Evolutionary conservation across 1,140 invertebrate species (phyloP), one percentile per base, ranked within the genome.

Genomic region (Panagrolaimus sp.): DNA sequence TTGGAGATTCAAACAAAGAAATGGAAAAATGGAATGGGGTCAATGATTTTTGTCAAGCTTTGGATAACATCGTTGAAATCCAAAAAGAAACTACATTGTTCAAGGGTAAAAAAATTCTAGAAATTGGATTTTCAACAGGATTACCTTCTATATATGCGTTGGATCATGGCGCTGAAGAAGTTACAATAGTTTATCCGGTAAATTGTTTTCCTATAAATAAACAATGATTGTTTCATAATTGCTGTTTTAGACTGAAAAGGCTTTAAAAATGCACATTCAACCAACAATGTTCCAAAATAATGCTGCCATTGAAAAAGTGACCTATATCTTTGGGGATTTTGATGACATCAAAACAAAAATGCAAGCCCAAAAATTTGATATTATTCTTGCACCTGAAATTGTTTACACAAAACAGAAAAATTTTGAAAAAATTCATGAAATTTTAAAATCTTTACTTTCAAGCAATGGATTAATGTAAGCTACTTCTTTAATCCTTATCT

Each of bases 271-370:
- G 1, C 75, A 72, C 48, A 67, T 80, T 12, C 63, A 72, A 47
- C 81, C 81, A 43, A 83, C 78, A 6, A 45, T 80, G 38, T 67
- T 48, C n/a, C 64, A 81, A 21, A 80, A 80, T 70, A 80, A 81
- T 46, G 32, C 32, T 46, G 32, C 32, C 47, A 75, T 72, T 15
- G 17, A 65, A 38, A 83, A 68, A 43, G 52, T 70, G 68, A 83
- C 82, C 44, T 71, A 82, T 65, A 58, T 43, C 32, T 69, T 63
- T 21, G 77, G 78, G 24, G 69, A 71, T n/a, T 63, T 76, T 9
- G 69, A 78, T 63, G 24, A 67, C 68, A 21, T 67, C 77, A 43
- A 63, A 68, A n/a, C 62, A 71, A 58, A 58, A 17, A 12, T 28
- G 77, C 68, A 68, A 77, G 55, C 71, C 43, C 68, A 63, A 28